Conservation (phyloP, 35 echinoderm and acorn worm species). For the Ophioderma brevispina region DNA sequence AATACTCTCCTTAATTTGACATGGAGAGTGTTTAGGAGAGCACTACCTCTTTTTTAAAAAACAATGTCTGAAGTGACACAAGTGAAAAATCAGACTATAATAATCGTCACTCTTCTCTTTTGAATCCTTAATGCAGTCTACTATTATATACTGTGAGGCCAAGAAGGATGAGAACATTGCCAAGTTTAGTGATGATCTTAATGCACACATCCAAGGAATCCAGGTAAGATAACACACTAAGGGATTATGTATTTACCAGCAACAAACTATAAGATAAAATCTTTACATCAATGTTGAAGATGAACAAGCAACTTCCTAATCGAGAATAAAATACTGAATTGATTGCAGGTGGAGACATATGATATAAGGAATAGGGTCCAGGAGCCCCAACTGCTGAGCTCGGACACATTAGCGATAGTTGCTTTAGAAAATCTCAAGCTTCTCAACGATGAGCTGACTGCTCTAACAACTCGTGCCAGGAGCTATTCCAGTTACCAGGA, state of each 20-base stretch:
- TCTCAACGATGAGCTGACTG: slow-evolving; percentile 69
- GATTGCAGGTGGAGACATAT: slow-evolving; percentile 66
- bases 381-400: slow-evolving; percentile 81
- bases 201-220: slow-evolving; percentile 84
- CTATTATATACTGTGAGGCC: slow-evolving; percentile 94
- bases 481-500: slow-evolving; percentile 99
- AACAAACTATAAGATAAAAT: too few species aligned
- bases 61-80: too few species aligned
- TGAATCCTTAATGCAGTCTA: slow-evolving; percentile 46
- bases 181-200: slow-evolving; percentile 99
- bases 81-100: too few species aligned
- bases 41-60: too few species aligned
- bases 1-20: too few species aligned
- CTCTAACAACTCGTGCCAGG: slow-evolving; percentile 72
- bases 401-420: slow-evolving; percentile 87
- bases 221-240: too few species aligned
- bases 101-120: too few species aligned
- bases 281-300: too few species aligned
- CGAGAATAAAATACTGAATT: too few species aligned
- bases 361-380: slow-evolving; percentile 79
- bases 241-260: too few species aligned
- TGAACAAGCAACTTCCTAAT: too few species aligned
- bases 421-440: slow-evolving; percentile 92
- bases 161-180: slow-evolving; percentile 99
- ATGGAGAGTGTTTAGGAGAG: too few species aligned